Evolutionary conservation across 2,888 invertebrate species (phyloP).

Genomic region (Clusia tigrina): DNA sequence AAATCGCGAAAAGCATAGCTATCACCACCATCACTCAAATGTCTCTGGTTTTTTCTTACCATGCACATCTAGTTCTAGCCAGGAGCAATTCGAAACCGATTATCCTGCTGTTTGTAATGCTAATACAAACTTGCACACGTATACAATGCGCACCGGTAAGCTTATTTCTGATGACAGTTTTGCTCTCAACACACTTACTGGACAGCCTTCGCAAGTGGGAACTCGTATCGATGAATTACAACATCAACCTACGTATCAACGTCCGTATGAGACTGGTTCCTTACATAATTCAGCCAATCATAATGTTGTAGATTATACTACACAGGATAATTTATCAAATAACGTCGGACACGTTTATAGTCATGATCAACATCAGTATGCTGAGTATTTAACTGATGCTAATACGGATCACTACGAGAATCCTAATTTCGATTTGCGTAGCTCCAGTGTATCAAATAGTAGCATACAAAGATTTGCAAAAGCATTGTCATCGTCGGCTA

Average conservation of each 20-base stretch:
- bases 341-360: conserved; percentile 37
- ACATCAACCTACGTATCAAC: conserved; percentile 56
- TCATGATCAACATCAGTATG: conserved; percentile 40
- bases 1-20: conserved; percentile 75
- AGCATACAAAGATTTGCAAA: conserved; percentile 41
- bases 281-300: conserved; percentile 49
- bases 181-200: conserved; percentile 66
- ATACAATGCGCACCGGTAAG: conserved; percentile 79
- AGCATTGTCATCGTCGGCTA: conserved; percentile 38
- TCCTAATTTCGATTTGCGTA: conserved; percentile 62
- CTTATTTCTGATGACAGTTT: conserved; percentile 77
- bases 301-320: conserved; percentile 38
- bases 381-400: conserved; percentile 55
- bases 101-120: conserved; percentile 88
- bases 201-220: conserved; percentile 29
- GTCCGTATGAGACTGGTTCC: conserved; percentile 62
- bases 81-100: conserved; percentile 82
- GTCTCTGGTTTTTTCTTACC: conserved; percentile 81
- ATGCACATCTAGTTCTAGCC: conserved; percentile 83
- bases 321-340: too few species aligned
- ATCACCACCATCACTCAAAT: conserved; percentile 55
- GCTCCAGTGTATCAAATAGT: conserved; percentile 16
- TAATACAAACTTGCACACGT: conserved; percentile 85
- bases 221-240: conserved; percentile 48
- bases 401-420: conserved; percentile 64